Evolutionary conservation across 2,888 invertebrate genomes (phyloP).

Genomic region (Spatulosminthurus flaviceps): DNA sequence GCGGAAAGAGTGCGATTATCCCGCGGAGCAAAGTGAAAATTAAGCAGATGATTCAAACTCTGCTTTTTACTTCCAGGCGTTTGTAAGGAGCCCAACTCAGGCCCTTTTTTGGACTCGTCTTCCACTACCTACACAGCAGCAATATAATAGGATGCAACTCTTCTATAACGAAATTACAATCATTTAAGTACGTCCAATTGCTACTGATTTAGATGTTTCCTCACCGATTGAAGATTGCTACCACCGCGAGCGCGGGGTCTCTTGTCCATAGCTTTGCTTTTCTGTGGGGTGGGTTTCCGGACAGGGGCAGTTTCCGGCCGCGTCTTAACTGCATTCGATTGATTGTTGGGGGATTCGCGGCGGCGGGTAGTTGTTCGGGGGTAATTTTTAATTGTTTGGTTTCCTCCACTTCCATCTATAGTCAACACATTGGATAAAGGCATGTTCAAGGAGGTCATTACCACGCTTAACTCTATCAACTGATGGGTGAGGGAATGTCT

Average conservation of each 20-base stretch:
- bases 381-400: slow-evolving; percentile 28
- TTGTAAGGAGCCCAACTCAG: slow-evolving; percentile 78
- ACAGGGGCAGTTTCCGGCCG: slow-evolving; percentile 59
- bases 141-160: not conserved
- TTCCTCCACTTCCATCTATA: slow-evolving; percentile 45
- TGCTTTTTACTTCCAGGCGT: slow-evolving; percentile 87
- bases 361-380: slow-evolving; percentile 37
- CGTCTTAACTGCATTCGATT: slow-evolving; percentile 5
- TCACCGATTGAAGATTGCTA: slow-evolving; percentile 45
- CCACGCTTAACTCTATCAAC: not conserved
- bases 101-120: slow-evolving; percentile 74
- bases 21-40: slow-evolving; percentile 84
- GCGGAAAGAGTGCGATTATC: slow-evolving; percentile 63
- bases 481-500: not conserved
- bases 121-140: slow-evolving; percentile 67
- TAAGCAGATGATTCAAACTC: slow-evolving; percentile 92
- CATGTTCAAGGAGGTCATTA: slow-evolving; percentile 25
- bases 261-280: slow-evolving; percentile 71
- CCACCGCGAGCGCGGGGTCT: slow-evolving; percentile 62
- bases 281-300: slow-evolving; percentile 76
- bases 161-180: too few species aligned
- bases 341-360: slow-evolving; percentile 39
- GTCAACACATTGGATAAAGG: slow-evolving; percentile 8
- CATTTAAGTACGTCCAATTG: too few species aligned
- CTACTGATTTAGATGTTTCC: not conserved